Conservation (phyloP, 92 coral and sea anemone species). For the Zoanthus sociatus region DNA sequence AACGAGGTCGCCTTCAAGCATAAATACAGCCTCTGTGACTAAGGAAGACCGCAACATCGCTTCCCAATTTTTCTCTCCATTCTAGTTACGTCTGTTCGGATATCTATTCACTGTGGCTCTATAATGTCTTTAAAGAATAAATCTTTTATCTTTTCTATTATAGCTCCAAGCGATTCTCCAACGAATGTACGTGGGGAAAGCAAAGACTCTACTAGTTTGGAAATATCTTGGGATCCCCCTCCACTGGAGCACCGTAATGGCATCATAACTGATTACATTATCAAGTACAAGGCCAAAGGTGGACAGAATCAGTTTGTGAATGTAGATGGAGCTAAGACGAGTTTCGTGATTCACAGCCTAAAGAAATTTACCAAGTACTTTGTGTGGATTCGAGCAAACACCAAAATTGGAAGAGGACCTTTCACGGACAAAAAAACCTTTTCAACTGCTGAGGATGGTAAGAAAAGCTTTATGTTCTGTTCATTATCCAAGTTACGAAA, state of each 20-base stretch:
- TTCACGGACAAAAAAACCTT: constrained; percentile 62
- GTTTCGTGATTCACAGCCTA: constrained; percentile 71
- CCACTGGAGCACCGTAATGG: constrained; percentile 84
- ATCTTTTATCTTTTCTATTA: neutral
- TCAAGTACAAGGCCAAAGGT: constrained; percentile 80
- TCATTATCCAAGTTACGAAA: neutral
- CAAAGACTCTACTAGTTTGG: constrained; percentile 76
- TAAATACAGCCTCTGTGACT: too few relatives aligned
- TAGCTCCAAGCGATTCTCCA: constrained; percentile 93
- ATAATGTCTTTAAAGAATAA: neutral
- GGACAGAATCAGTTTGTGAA: constrained; percentile 33
- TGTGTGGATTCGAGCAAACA: constrained; percentile 89
- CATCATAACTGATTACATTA: constrained; percentile 77
- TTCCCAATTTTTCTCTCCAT: too few relatives aligned
- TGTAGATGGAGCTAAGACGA: constrained; percentile 76
- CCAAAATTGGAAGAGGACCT: constrained; percentile 85
- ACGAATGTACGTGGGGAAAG: constrained; percentile 71
- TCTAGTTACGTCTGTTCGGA: too few relatives aligned
- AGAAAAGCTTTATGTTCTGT: neutral
- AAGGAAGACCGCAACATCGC: too few relatives aligned
- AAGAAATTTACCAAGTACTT: constrained; percentile 86
- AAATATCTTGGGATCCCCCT: constrained; percentile 92
- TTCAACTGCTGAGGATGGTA: constrained; percentile 91
- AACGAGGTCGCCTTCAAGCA: too few relatives aligned
- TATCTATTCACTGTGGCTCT: too few relatives aligned